Conservation (phyloP, 2,797 vertebrate species). For the Enteromius radiatus region DNA sequence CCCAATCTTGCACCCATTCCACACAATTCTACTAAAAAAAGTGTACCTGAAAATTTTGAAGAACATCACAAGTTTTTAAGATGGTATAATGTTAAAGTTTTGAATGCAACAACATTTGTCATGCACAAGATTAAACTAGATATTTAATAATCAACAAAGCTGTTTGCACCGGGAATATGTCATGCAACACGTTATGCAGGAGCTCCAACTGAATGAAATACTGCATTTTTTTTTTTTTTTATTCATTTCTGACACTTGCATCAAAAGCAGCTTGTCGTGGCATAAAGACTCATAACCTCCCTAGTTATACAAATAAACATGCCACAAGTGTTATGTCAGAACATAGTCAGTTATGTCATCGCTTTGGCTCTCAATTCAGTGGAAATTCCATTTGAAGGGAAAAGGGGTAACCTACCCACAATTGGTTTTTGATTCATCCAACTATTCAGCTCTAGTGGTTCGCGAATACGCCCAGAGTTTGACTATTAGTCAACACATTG, state of each 20-base stretch:
- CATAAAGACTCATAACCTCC: not conserved
- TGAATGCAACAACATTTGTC: not conserved
- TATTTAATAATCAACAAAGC: not conserved
- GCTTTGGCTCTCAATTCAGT: not conserved
- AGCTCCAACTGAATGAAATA: not conserved
- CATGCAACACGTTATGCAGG: not conserved
- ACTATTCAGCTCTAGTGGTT: slow-evolving; percentile 10
- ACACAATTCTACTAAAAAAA: not conserved
- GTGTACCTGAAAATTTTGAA: too few relatives aligned
- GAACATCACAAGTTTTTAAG: not conserved
- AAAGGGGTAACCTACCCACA: not conserved
- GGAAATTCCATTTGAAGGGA: slow-evolving; percentile 12
- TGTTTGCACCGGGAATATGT: not conserved
- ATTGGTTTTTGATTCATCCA: not conserved
- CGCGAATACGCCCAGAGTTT: not conserved
- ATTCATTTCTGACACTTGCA: not conserved
- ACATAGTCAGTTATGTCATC: not conserved
- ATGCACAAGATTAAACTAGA: too few relatives aligned
- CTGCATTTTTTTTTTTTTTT: not conserved
- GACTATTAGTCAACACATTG: not conserved
- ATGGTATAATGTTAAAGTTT: not conserved
- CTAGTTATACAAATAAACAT: not conserved
- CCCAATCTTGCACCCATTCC: not conserved
- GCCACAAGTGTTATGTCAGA: not conserved
- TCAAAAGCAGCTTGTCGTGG: not conserved